Conservation (phyloP, 2,113 vertebrate genomes). For the Vulpes lagopus region DNA sequence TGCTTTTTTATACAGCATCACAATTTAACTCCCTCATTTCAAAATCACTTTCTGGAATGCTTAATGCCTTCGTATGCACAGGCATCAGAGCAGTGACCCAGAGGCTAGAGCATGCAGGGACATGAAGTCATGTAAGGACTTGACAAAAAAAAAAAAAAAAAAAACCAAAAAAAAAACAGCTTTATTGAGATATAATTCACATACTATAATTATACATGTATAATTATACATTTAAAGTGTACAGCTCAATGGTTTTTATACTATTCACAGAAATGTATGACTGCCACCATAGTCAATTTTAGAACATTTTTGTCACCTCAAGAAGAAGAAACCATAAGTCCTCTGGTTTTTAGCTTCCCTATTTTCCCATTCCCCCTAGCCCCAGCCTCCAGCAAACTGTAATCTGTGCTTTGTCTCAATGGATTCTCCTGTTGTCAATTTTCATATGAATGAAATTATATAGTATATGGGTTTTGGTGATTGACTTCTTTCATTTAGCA, state of each 20-base stretch:
- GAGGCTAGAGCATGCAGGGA: not conserved
- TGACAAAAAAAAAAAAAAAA: not conserved
- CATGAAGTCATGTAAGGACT: not conserved
- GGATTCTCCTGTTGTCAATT: not conserved
- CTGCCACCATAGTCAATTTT: not conserved
- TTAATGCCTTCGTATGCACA: not conserved
- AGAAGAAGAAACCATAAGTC: not conserved
- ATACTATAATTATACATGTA: not conserved
- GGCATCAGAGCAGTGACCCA: not conserved
- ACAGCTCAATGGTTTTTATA: not conserved
- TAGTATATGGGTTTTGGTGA: not conserved
- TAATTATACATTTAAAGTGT: not conserved
- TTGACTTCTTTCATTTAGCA: not conserved
- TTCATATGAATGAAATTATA: not conserved
- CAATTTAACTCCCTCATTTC: not conserved
- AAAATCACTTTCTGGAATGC: not conserved
- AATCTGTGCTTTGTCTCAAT: not conserved
- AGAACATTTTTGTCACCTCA: conserved; percentile 33
- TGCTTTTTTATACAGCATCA: not conserved
- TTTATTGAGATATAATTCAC: not conserved
- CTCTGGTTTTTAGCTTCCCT: not conserved
- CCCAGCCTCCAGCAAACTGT: not conserved
- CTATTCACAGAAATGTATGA: not conserved
- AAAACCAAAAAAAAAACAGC: not conserved
- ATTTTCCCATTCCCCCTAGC: not conserved